phyloP scores from a whole-genome alignment of 2,888 invertebrate species.

The Spilosoma lubricipeda region DNA sequence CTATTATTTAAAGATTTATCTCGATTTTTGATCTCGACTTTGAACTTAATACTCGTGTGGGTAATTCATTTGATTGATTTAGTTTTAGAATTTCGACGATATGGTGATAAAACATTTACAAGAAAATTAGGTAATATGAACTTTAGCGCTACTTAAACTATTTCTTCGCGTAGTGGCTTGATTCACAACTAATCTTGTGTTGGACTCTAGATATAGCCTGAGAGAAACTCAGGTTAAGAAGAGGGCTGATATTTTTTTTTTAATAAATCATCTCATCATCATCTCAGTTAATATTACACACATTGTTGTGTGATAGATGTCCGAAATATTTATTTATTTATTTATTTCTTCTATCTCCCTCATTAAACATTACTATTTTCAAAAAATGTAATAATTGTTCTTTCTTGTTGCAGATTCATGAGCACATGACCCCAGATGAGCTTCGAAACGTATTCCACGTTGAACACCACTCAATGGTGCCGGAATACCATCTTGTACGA shows the following conservation, averaged over 20 bases:
- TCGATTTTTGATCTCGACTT: background rate
- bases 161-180: background rate
- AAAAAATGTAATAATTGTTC: background rate
- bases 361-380: background rate
- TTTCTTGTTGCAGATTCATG: conserved; percentile 91
- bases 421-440: conserved; percentile 94
- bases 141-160: background rate
- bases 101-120: background rate
- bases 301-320: no score
- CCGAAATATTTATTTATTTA: no score
- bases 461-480: conserved; percentile 91
- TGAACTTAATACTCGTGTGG: background rate
- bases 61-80: background rate
- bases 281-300: background rate
- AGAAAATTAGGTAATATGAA: background rate
- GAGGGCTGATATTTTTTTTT: background rate
- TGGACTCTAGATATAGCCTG: background rate
- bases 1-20: background rate
- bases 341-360: background rate
- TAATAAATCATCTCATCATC: background rate
- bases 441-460: conserved; percentile 94
- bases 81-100: no score
- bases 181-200: background rate
- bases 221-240: background rate
- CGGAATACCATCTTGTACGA: conserved; percentile 93